Evolutionary conservation across 2,113 vertebrate species (phyloP), one percentile per base, ranked within the genome.

Genomic region (Dinomys branickii): DNA sequence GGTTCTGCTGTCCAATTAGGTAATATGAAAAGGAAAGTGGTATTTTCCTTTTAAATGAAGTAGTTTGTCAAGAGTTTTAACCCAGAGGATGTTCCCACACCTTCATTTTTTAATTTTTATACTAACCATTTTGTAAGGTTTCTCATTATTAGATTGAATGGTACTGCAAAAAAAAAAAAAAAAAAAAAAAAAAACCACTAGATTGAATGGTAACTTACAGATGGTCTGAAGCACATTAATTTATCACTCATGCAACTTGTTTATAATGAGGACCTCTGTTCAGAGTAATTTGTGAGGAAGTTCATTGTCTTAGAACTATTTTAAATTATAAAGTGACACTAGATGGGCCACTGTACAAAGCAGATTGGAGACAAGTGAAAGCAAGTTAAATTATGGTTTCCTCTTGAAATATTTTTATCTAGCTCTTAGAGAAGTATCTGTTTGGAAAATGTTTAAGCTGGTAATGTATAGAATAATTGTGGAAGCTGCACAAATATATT

Each of bases 71-170:
- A 17, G 20, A 41, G 20, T 54, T 91, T 90, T 91, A 73, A 0
- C 2, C 6, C 71, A 3, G 83, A 83, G 24, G 1, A 38, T 91
- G 24, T 73, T 50, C 1, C 4, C 0, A 24, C 16, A 67, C 3
- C 0, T 88, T 28, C 28, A 20, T 30, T 90, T 10, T 69, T 84
- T 84, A 88, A 30, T 54, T 69, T 85, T 93, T 80, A 63, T 67
- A 22, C 2, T 93, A 61, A 24, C 4, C 5, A 38, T 93, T 96
- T 9, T 58, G 2, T 73, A 93, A 78, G 1, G 75, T 91, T 92
- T 96, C 61, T 95, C 10, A 90, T 69, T 81, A 77, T 87, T 71
- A 78, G 19, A 93, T 90, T 30, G 7, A 96, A 59, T 65, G 28
- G 17, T 38, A 80, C n/a, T n/a, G n/a, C n/a, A n/a, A n/a, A n/a